These are phyloP conservation scores for Jacana jacana DNA, from an alignment of 2,113 vertebrate species.

Conservation along the genomic window DNA sequence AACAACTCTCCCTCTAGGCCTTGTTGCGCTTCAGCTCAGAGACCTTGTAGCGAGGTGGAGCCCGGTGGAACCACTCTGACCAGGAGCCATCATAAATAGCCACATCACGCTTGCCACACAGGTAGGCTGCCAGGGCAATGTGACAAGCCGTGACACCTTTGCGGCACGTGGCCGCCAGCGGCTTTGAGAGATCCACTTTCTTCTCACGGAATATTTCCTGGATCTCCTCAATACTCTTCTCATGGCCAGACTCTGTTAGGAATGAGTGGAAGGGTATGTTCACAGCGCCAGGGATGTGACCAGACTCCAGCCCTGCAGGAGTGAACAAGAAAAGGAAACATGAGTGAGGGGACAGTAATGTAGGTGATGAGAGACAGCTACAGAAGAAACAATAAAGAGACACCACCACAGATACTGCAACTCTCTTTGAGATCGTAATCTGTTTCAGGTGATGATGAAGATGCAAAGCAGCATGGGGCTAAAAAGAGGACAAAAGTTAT, in stretches of 20 bases:
- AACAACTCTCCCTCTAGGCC: constrained; percentile 19
- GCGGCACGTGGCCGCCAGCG: constrained; percentile 83
- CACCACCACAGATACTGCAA: background rate
- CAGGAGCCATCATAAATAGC: constrained; percentile 91
- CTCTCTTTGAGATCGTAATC: background rate
- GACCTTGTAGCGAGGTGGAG: constrained; percentile 78
- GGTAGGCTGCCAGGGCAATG: constrained; percentile 84
- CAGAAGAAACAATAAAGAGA: background rate
- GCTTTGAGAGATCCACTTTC: constrained; percentile 79
- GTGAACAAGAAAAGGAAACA: background rate
- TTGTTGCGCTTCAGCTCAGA: constrained; percentile 74
- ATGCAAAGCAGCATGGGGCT: background rate
- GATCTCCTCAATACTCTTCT: constrained; percentile 79
- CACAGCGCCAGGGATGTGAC: constrained; percentile 85
- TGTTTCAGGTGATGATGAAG: background rate
- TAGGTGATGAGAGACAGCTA: background rate
- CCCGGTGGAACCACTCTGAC: constrained; percentile 88
- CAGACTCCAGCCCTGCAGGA: constrained; percentile 80
- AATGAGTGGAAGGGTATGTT: constrained; percentile 90
- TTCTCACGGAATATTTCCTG: constrained; percentile 78
- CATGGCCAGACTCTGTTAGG: constrained; percentile 80
- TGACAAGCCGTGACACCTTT: constrained; percentile 93
- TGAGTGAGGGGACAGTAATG: background rate
- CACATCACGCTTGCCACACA: constrained; percentile 83
- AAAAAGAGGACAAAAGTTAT: background rate